A percentile compares a stretch with the other conserved stretches of the same genome.
Conservation (phyloP, 2,797 vertebrate genomes). For the Cryptoblepharus egeriae region DNA sequence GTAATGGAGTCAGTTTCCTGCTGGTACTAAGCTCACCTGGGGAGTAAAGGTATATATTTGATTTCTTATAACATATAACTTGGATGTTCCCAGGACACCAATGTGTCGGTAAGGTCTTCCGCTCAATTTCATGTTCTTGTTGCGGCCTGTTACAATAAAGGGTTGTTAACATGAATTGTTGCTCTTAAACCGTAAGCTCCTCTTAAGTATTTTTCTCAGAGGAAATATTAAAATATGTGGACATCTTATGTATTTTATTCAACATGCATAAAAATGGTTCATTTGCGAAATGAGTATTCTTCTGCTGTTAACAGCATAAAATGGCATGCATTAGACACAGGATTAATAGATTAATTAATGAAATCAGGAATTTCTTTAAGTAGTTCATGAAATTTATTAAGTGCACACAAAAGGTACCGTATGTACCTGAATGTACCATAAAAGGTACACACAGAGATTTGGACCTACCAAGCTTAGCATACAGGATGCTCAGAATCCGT, state of each 20-base stretch:
- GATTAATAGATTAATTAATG: background rate
- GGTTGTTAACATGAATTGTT: background rate
- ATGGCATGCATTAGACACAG: background rate
- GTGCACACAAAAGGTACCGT: too few species aligned
- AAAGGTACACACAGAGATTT: background rate
- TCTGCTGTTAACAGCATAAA: background rate
- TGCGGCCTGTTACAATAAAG: constrained; percentile 80
- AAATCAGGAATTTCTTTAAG: background rate
- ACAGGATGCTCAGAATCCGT: constrained; percentile 96
- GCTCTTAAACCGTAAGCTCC: background rate
- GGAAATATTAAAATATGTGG: background rate
- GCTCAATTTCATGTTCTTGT: constrained; percentile 90
- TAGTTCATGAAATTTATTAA: background rate
- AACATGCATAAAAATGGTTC: background rate
- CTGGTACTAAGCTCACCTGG: constrained; percentile 82
- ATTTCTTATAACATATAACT: constrained; percentile 94
- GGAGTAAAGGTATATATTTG: constrained; percentile 93
- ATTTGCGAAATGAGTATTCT: background rate
- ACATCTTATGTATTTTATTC: background rate
- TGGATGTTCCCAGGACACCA: constrained; percentile 95
- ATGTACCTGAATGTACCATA: background rate
- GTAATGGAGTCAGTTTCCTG: constrained; percentile 40
- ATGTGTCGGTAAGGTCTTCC: constrained; percentile 96
- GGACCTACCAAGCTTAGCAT: constrained; percentile 90
- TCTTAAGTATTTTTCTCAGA: background rate